Evolutionary conservation across 2,888 invertebrate species (phyloP).

Genomic region (Drosophila paracracens): DNA sequence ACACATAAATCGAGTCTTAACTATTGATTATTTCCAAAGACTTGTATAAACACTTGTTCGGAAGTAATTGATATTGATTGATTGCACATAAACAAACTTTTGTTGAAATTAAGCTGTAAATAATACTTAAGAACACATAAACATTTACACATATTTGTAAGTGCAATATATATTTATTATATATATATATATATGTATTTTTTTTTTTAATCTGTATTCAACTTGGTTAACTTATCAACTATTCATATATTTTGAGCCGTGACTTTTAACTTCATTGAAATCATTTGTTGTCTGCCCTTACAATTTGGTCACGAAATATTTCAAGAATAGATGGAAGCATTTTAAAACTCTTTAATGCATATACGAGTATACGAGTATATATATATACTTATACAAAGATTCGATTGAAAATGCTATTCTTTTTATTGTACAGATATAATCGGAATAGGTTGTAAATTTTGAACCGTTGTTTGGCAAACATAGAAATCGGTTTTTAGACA

Average conservation of each 20-base stretch:
- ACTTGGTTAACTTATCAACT: neutral
- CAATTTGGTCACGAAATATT: neutral
- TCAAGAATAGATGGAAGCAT: neutral
- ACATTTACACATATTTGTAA: neutral
- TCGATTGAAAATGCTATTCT: neutral
- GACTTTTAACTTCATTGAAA: neutral
- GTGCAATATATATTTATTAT: neutral
- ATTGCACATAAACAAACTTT: neutral
- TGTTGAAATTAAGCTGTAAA: neutral
- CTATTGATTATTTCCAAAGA: constrained; percentile 11
- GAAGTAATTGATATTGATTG: constrained; percentile 26
- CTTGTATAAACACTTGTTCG: constrained; percentile 8
- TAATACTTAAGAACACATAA: neutral
- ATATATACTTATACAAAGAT: neutral
- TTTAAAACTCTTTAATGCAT: neutral
- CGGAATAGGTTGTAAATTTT: neutral
- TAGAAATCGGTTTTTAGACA: neutral
- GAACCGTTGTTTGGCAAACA: neutral
- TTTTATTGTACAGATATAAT: neutral
- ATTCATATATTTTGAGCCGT: neutral
- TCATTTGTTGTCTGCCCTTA: neutral
- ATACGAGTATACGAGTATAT: too few relatives aligned
- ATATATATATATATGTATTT: neutral
- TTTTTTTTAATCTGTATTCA: neutral
- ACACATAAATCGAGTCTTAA: constrained; percentile 11